These are phyloP conservation scores for Caenorhabditis latens DNA, from an alignment of 1,140 invertebrate species.

Conservation along the genomic window DNA sequence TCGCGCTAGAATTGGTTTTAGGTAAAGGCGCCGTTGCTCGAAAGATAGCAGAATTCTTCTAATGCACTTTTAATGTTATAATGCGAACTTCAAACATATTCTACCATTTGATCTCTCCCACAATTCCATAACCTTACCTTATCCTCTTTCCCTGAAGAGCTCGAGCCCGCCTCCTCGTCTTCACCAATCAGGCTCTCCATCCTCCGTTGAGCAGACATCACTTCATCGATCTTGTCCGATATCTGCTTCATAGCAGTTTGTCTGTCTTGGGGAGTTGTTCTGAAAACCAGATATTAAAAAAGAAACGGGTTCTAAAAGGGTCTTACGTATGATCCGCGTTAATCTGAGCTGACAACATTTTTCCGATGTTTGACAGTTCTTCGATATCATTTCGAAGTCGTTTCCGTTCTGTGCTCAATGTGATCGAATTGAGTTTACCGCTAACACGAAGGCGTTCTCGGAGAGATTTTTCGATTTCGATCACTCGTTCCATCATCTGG, in stretches of 20 bases:
- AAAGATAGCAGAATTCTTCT: too few relatives aligned
- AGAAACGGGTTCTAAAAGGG: neutral
- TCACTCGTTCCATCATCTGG: constrained; percentile 52
- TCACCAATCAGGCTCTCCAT: too few relatives aligned
- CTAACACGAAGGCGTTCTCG: constrained; percentile 7
- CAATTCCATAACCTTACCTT: too few relatives aligned
- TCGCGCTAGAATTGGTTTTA: too few relatives aligned
- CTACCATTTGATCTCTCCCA: too few relatives aligned
- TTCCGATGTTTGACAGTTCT: constrained; percentile 44
- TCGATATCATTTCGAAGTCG: constrained; percentile 48
- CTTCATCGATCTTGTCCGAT: neutral
- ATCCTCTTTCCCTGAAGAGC: too few relatives aligned
- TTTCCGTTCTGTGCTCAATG: constrained; percentile 20
- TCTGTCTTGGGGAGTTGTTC: constrained; percentile 10
- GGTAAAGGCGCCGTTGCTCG: too few relatives aligned
- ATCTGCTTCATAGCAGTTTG: constrained; percentile 32
- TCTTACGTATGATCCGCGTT: constrained; percentile 59
- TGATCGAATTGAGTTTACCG: constrained; percentile 6
- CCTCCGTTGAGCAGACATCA: too few relatives aligned
- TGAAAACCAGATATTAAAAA: neutral
- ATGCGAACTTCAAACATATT: too few relatives aligned
- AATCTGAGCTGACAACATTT: constrained; percentile 59
- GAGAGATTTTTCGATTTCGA: constrained; percentile 51
- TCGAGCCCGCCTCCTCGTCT: too few relatives aligned
- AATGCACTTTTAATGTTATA: too few relatives aligned